phyloP scores from a whole-genome alignment of 1,140 invertebrate genomes.

The Zaprionus inermis region DNA sequence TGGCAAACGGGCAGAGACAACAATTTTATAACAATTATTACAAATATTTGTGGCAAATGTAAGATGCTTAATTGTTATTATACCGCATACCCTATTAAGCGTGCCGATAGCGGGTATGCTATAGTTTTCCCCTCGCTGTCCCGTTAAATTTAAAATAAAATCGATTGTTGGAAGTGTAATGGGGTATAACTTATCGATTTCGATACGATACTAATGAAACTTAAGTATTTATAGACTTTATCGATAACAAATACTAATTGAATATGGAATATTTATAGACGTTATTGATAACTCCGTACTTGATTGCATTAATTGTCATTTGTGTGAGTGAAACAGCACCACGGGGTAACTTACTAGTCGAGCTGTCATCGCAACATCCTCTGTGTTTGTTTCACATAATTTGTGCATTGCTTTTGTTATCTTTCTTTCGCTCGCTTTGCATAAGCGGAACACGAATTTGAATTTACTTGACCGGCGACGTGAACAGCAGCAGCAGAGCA shows the following conservation, averaged over 20 bases:
- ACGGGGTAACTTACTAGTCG: conserved; percentile 1
- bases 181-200: no score
- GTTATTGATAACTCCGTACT: no score
- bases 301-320: no score
- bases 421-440: conserved; percentile 34
- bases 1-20: conserved; percentile 17
- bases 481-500: neutral
- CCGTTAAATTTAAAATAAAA: no score
- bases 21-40: conserved; percentile 48
- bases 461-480: conserved; percentile 23
- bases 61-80: conserved; percentile 44
- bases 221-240: neutral
- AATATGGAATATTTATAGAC: no score
- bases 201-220: no score
- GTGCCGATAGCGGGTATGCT: neutral
- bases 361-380: neutral
- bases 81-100: neutral
- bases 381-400: conserved; percentile 41
- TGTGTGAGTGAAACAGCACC: no score
- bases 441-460: conserved; percentile 42
- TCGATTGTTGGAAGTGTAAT: neutral
- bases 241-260: neutral
- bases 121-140: no score
- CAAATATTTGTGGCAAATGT: conserved; percentile 32
- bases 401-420: conserved; percentile 50